Evolutionary conservation across 2,797 vertebrate species (phyloP).

Genomic region (Garrulus glandarius): DNA sequence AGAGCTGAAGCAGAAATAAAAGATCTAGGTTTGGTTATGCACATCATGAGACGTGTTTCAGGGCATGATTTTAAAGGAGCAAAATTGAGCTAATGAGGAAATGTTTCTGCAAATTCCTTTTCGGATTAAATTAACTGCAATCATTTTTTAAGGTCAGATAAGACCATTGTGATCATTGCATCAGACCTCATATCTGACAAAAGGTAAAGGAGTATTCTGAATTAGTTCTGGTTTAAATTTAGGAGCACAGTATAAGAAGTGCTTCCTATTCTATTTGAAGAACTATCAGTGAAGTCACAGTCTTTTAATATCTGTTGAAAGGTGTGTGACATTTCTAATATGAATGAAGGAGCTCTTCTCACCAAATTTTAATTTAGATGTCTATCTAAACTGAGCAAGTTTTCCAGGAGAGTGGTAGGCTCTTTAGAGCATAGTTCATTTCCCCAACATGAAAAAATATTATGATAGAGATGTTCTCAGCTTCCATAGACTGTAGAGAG

Average conservation of each 20-base stretch:
- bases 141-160: neutral
- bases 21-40: neutral
- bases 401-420: neutral
- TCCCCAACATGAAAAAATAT: neutral
- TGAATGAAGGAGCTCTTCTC: neutral
- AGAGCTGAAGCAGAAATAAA: neutral
- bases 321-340: neutral
- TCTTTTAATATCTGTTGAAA: neutral
- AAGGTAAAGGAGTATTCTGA: neutral
- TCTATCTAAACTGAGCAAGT: neutral
- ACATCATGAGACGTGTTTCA: neutral
- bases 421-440: neutral
- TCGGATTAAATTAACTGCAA: neutral
- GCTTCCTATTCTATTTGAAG: neutral
- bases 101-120: neutral
- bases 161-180: neutral
- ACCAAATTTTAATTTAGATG: neutral
- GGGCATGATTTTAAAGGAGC: neutral
- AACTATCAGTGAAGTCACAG: neutral
- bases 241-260: neutral
- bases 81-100: neutral
- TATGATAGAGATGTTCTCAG: neutral
- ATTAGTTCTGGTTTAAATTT: neutral
- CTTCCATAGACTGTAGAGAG: neutral
- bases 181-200: neutral